Conservation (phyloP, 53 echinoderm and acorn worm species). For the Crossaster papposus region DNA sequence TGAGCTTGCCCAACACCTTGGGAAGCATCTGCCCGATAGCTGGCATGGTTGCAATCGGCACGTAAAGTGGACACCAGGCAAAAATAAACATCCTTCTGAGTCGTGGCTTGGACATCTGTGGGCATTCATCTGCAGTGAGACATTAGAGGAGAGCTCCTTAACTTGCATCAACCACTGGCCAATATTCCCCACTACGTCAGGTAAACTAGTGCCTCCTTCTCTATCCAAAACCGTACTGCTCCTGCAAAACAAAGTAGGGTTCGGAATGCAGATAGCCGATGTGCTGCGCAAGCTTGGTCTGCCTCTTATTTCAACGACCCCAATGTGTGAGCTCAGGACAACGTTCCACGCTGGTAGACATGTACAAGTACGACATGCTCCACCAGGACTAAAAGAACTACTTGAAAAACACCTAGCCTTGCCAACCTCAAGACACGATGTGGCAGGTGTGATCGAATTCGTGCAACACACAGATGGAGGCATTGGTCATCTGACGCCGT, state of each 20-base stretch:
- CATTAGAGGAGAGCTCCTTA: neutral
- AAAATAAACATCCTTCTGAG: slow-evolving; percentile 27
- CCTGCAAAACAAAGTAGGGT: neutral
- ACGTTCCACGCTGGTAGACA: too few relatives aligned
- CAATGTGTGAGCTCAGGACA: too few relatives aligned
- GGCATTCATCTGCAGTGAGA: slow-evolving; percentile 48
- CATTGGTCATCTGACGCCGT: neutral
- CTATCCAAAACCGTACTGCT: slow-evolving; percentile 26
- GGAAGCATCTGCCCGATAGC: slow-evolving; percentile 28
- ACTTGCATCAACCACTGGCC: slow-evolving; percentile 49
- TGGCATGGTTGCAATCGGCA: slow-evolving; percentile 47
- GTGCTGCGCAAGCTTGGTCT: slow-evolving; percentile 38
- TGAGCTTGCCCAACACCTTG: slow-evolving; percentile 35
- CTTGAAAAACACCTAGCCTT: slow-evolving; percentile 1
- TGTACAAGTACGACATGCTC: neutral
- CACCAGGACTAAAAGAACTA: neutral
- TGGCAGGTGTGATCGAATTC: neutral
- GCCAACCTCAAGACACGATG: neutral
- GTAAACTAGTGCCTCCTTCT: slow-evolving; percentile 14
- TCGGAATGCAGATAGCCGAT: neutral
- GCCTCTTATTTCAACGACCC: neutral
- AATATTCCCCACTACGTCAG: slow-evolving; percentile 35
- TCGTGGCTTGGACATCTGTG: slow-evolving; percentile 37
- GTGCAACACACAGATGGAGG: neutral
- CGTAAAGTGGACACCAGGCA: slow-evolving; percentile 51